Percentiles rank a stretch among this genome's conserved stretches.
phyloP scores from a whole-genome alignment of 2,888 invertebrate species.

The Drosophila kokeensis region DNA sequence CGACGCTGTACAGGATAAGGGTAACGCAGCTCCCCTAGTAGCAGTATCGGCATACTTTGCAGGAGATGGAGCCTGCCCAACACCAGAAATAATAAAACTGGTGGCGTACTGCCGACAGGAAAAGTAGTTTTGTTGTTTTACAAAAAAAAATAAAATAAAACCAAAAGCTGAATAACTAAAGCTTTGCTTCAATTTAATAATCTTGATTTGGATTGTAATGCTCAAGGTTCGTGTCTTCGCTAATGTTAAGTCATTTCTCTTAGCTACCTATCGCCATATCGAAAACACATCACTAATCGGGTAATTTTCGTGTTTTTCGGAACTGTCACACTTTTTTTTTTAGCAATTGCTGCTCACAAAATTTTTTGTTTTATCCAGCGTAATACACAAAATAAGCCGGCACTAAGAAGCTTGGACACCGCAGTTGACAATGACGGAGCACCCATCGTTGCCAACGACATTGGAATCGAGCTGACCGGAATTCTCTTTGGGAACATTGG shows the following conservation, averaged over 20 bases:
- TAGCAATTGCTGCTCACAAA: constrained; percentile 1
- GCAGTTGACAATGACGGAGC: constrained; percentile 82
- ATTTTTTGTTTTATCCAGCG: background rate
- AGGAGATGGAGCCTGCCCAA: too few species aligned
- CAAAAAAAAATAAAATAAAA: too few species aligned
- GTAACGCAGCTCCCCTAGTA: too few species aligned
- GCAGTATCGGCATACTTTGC: too few species aligned
- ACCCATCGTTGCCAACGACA: too few species aligned
- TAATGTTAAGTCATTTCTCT: background rate
- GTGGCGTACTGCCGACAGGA: too few species aligned
- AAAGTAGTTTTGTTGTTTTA: too few species aligned
- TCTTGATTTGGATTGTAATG: background rate
- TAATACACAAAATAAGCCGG: background rate
- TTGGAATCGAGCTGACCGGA: constrained; percentile 90
- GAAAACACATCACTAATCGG: background rate
- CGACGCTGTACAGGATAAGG: constrained; percentile 55
- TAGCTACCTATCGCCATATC: constrained; percentile 1
- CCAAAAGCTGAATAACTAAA: too few species aligned
- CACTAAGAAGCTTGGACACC: constrained; percentile 57
- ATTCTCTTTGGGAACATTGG: constrained; percentile 97
- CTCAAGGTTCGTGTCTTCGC: background rate
- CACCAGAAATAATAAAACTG: too few species aligned
- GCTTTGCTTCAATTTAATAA: background rate
- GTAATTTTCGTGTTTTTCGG: background rate
- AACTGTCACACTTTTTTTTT: constrained; percentile 23